phyloP scores from a whole-genome alignment of 2,888 invertebrate species.

The Limnephilus auricula region DNA sequence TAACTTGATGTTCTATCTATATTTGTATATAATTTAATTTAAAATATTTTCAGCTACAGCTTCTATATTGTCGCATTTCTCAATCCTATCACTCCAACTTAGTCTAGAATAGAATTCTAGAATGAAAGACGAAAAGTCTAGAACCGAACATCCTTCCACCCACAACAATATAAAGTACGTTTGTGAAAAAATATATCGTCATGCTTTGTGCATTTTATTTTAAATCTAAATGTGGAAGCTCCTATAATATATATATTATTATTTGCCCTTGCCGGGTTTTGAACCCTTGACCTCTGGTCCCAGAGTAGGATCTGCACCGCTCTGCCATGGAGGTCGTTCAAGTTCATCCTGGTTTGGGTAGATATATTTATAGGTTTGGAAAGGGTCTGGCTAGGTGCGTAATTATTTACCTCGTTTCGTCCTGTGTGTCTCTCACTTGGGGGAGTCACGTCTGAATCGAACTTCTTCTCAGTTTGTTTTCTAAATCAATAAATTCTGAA shows the following conservation, averaged over 20 bases:
- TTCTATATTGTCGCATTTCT: too few species aligned
- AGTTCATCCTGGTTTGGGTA: neutral
- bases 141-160: too few species aligned
- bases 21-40: too few species aligned
- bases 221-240: too few species aligned
- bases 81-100: too few species aligned
- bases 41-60: too few species aligned
- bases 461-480: neutral
- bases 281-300: neutral
- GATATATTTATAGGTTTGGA: neutral
- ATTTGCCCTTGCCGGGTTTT: neutral
- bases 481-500: neutral
- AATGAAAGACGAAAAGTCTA: too few species aligned
- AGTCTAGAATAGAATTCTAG: too few species aligned
- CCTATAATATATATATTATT: neutral
- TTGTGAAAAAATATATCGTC: too few species aligned
- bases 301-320: neutral
- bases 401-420: neutral
- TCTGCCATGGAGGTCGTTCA: neutral
- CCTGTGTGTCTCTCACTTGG: neutral
- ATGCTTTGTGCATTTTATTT: too few species aligned
- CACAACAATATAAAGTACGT: too few species aligned
- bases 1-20: too few species aligned
- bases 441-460: conserved; percentile 1
- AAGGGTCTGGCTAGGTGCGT: neutral